Evolutionary conservation across 1,140 invertebrate genomes (phyloP).

Genomic region (Megalopta genalis): DNA sequence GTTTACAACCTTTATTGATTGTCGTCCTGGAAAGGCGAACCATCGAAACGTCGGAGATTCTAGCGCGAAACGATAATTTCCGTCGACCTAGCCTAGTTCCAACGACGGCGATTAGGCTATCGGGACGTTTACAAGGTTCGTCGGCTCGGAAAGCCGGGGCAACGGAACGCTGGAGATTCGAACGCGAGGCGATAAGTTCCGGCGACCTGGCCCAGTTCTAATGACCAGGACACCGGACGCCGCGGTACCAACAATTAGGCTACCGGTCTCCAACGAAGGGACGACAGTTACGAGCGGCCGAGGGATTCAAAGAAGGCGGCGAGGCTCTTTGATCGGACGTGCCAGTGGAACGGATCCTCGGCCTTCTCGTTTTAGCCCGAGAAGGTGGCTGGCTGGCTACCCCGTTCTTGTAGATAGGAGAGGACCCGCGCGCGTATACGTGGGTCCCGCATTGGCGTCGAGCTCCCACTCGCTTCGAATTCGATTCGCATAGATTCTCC

Average conservation of each 20-base stretch:
- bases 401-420: slow-evolving; percentile 37
- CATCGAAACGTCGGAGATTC: no score
- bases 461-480: background rate
- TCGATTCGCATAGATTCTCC: background rate
- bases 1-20: no score
- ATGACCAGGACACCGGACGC: slow-evolving; percentile 17
- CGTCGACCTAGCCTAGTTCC: no score
- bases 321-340: slow-evolving; percentile 60
- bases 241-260: slow-evolving; percentile 48
- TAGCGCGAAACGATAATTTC: no score
- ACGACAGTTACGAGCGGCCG: slow-evolving; percentile 50
- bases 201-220: slow-evolving; percentile 19
- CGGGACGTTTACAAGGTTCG: no score
- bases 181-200: slow-evolving; percentile 1
- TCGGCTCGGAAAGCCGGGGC: no score
- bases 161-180: no score
- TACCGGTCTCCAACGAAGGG: slow-evolving; percentile 40
- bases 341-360: slow-evolving; percentile 49
- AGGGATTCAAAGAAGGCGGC: slow-evolving; percentile 56
- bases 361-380: slow-evolving; percentile 48
- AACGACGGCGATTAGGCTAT: no score
- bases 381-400: slow-evolving; percentile 53
- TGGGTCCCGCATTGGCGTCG: slow-evolving; percentile 32
- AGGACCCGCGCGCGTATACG: slow-evolving; percentile 14
- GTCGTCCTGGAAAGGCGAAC: no score